A percentile compares a stretch with the other conserved stretches of the same genome.
phyloP scores from a whole-genome alignment of 2,888 invertebrate species.

The Achlya flavicornis region DNA sequence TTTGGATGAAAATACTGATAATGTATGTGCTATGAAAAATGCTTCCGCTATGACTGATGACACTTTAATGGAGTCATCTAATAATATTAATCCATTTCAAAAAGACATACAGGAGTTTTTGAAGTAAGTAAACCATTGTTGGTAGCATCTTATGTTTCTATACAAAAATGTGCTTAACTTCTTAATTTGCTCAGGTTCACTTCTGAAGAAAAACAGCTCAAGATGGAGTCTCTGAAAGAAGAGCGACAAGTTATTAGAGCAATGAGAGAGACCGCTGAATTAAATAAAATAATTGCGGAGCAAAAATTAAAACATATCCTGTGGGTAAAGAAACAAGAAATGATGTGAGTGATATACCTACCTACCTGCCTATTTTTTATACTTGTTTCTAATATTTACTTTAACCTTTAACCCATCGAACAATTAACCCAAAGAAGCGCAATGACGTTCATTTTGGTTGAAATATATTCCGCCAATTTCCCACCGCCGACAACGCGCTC shows the following conservation, averaged over 20 bases:
- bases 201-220: slow-evolving; percentile 63
- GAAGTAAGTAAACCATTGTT: slow-evolving; percentile 45
- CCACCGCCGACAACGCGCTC: no score
- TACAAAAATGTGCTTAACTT: no score
- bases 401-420: no score
- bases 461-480: no score
- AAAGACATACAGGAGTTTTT: slow-evolving; percentile 63
- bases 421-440: no score
- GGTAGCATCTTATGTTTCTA: neutral
- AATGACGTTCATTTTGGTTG: no score
- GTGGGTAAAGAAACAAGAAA: slow-evolving; percentile 74
- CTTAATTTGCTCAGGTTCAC: slow-evolving; percentile 43
- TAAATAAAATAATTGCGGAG: slow-evolving; percentile 85
- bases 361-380: no score
- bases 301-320: slow-evolving; percentile 81
- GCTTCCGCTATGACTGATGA: slow-evolving; percentile 56
- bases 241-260: slow-evolving; percentile 70
- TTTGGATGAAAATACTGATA: slow-evolving; percentile 35
- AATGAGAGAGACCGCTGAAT: slow-evolving; percentile 84
- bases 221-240: slow-evolving; percentile 72
- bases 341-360: slow-evolving; percentile 55
- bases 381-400: no score
- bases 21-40: slow-evolving; percentile 33
- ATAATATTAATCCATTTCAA: slow-evolving; percentile 48
- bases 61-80: slow-evolving; percentile 32